Evolutionary conservation across 2,888 invertebrate genomes (phyloP), one percentile per base, ranked within the genome.

Genomic region (Epistrophella euchroma): DNA sequence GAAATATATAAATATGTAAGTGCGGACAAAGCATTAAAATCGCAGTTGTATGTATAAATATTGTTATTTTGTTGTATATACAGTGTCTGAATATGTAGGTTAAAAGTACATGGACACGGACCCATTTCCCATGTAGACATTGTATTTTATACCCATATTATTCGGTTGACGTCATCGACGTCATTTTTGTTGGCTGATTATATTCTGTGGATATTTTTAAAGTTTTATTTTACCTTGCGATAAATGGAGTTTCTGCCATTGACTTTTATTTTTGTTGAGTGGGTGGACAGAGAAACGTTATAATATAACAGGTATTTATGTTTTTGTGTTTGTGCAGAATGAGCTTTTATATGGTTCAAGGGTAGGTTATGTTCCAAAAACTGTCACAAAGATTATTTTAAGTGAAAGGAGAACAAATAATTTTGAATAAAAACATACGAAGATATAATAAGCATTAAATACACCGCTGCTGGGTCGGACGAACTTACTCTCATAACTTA

Each of bases 91-190:
- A 25, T 25, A 58, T 83, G 83, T 83, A 79, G 83, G 83, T 83
- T 83, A 83, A 83, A 83, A 83, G 83, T 78, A 79, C 83, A 83
- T 43, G 83, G 83, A 74, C 83, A 74, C 56, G 56, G 40, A 62
- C 74, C 70, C 56, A 62, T 78, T 83, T 73, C n/a, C 68, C 43
- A 50, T 78, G 74, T 74, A 74, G 68, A 78, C 70, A 78, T 74
- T 79, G 70, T 74, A 79, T 83, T 79, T 70, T 70, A 17, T 56
- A 13, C 22, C 25, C 37, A 52, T 56, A 25, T 45, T 47, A 70
- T 60, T 32, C 13, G 43, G 47, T 62, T 28, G 70, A 70, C 75
- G 56, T 56, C 35, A 13, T 35, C 45, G 50, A 19, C 45, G 64
- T 66, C 45, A 47, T 66, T 68, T 50, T 68, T 58, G 58, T 68